These are phyloP conservation scores for Origma solitaria DNA, from an alignment of 2,113 vertebrate species.

Conservation along the genomic window DNA sequence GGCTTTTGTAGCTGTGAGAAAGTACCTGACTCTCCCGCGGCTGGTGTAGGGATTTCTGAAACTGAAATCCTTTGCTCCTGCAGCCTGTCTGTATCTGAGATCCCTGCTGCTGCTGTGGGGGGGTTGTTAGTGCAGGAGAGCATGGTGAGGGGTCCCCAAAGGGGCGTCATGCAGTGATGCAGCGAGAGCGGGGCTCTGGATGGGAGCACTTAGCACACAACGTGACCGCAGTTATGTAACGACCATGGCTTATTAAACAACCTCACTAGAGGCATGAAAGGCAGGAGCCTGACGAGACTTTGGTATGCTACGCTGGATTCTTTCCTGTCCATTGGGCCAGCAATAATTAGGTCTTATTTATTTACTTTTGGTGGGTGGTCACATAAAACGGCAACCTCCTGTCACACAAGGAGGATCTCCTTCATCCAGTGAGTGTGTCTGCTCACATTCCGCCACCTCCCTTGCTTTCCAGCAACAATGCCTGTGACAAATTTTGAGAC, in stretches of 20 bases:
- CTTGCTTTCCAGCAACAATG: background rate
- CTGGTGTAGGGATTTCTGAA: background rate
- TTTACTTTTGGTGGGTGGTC: conserved; percentile 44
- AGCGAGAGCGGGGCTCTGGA: background rate
- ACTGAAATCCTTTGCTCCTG: background rate
- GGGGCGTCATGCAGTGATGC: background rate
- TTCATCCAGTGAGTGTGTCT: background rate
- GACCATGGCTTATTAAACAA: conserved; percentile 39
- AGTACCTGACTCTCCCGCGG: background rate
- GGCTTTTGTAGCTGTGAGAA: background rate
- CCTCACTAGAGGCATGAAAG: conserved; percentile 13
- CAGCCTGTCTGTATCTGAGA: background rate
- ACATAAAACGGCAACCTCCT: background rate
- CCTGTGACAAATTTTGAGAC: background rate
- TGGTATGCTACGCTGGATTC: background rate
- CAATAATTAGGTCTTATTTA: conserved; percentile 50
- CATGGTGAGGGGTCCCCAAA: background rate
- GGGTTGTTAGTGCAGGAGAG: background rate
- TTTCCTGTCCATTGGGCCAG: conserved; percentile 34
- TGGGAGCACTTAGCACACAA: background rate
- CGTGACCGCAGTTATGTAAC: background rate
- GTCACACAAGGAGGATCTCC: background rate
- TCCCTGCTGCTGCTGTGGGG: rapidly evolving
- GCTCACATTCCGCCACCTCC: background rate
- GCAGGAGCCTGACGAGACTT: background rate